Percentiles rank a stretch among this genome's conserved stretches.
Conservation (phyloP, 2,113 vertebrate species). For the Pavo muticus region DNA sequence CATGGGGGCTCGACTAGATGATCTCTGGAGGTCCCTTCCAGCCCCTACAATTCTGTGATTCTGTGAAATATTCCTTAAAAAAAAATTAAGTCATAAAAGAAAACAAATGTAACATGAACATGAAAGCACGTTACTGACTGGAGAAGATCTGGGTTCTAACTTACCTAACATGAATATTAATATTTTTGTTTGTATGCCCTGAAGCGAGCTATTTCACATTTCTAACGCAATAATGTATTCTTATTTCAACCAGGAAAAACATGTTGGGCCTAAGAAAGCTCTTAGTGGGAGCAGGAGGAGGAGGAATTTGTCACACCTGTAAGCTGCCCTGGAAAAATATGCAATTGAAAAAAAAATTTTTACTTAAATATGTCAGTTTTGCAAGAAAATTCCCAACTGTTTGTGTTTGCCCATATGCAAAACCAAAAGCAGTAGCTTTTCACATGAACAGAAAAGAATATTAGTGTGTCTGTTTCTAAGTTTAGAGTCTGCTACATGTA, state of each 20-base stretch:
- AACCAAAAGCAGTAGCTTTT: background rate
- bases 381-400: background rate
- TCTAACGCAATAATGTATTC: background rate
- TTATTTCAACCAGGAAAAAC: background rate
- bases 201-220: background rate
- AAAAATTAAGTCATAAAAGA: background rate
- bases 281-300: rapidly evolving
- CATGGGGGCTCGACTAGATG: no score
- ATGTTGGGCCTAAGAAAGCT: background rate
- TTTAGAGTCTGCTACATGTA: background rate
- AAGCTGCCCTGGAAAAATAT: background rate
- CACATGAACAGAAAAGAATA: background rate
- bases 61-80: background rate
- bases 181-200: background rate
- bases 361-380: background rate
- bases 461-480: background rate
- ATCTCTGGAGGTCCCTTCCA: no score
- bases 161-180: background rate
- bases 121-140: rapidly evolving
- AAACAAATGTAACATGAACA: background rate
- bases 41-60: no score
- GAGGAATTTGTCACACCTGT: background rate
- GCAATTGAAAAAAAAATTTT: background rate
- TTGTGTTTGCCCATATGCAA: background rate
- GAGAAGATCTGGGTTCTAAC: background rate